Percentiles rank a stretch among this genome's conserved stretches.
These are phyloP conservation scores for Muntiacus reevesi DNA, from an alignment of 2,113 vertebrate genomes.

Conservation along the genomic window DNA sequence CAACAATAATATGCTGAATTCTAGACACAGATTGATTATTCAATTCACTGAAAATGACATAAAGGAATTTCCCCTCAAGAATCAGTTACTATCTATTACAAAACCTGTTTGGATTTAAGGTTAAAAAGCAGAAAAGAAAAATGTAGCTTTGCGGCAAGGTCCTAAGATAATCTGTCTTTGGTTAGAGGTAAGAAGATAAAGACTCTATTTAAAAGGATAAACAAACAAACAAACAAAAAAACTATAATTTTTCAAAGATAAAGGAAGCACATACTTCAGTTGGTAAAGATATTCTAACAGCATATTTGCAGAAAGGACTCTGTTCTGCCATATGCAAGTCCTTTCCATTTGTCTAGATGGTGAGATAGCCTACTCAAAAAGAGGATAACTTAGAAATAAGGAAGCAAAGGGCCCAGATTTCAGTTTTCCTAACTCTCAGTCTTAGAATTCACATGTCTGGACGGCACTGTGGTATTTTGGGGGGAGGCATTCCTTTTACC, in stretches of 20 bases:
- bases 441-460: not conserved
- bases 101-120: not conserved
- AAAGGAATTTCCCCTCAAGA: not conserved
- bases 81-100: not conserved
- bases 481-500: not conserved
- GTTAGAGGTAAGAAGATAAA: not conserved
- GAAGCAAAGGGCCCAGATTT: not conserved
- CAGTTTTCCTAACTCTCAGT: not conserved
- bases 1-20: not conserved
- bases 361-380: not conserved
- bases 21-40: not conserved
- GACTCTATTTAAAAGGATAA: conserved; percentile 14
- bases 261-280: not conserved
- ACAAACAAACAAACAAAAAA: not conserved
- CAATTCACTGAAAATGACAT: not conserved
- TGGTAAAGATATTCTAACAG: not conserved
- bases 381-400: not conserved
- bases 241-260: not conserved
- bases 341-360: not conserved
- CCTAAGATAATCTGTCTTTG: not conserved
- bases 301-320: not conserved
- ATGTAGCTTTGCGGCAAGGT: not conserved
- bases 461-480: not conserved
- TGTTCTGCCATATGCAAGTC: not conserved
- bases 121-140: not conserved